Base-by-base conservation (phyloP, 92 coral and sea anemone genomes). In the Bergia sp. region DNA sequence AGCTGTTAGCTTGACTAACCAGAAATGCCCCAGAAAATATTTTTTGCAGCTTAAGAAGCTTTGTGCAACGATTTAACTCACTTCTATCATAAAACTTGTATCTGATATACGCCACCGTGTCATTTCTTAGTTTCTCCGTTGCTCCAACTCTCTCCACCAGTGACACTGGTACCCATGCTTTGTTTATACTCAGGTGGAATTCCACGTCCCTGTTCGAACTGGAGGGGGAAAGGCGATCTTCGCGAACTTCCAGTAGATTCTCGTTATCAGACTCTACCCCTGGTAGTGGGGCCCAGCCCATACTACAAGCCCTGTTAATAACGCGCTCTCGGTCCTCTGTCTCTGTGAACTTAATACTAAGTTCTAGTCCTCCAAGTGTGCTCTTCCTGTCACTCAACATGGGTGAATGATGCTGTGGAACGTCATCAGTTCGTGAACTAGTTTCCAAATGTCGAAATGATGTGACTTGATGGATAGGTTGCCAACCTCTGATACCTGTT, bases 201-300 rank as follows among this genome's bases (percentile, higher is more conserved):
- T 88, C 90, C 82, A 91, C 82, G 81, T 92, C 94, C 37, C 82
- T 89, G 57, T 89, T 89, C 38, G 85, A 47, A 37, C 69, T 53
- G 36, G 78, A 53, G 29, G 41, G 69, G 37, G 81, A 88, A 37
- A 64, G 49, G 18, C 90, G 93, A 8, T 88, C 93, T 37, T 87
- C 90, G 77, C 65, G 92, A 85, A 73, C 61, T 66, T 89, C 91
- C 85, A 90, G 57, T 12, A 80, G 88, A 21, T 84, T 78, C 44
- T 92, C 94, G 37, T 94, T 98, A 55, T 89, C 94, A 47, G 85
- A 85, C 73, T 95, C 99, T 42, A 92, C 64, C 79, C 95, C 93
- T 77, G 92, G 91, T 23, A 93, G 93, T 11, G 97, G 97, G 79
- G 95, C 89, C 99, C 99, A 97, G 0, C 99, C 99, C n/a, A 94